Conservation (phyloP, 2,888 invertebrate genomes). For the Mantis religiosa region DNA sequence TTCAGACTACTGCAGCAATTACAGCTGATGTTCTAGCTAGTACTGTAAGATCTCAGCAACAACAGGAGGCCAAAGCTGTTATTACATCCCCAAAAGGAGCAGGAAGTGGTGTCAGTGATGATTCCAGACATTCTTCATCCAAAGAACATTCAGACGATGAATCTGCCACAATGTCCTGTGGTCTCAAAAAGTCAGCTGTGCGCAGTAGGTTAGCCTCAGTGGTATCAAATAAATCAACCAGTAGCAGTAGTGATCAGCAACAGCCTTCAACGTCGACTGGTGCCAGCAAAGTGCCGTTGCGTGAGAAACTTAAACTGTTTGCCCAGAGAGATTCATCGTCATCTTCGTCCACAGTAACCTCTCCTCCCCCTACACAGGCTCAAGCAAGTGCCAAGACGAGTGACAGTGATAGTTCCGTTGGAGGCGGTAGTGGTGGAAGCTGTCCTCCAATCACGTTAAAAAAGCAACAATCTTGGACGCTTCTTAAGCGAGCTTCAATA, state of each 20-base stretch:
- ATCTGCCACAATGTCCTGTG: not conserved
- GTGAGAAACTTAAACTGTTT: conserved; percentile 23
- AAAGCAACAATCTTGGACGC: conserved; percentile 60
- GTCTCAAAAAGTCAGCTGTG: not conserved
- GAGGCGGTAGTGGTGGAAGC: not conserved
- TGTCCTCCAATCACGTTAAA: conserved; percentile 38
- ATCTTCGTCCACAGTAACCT: not conserved
- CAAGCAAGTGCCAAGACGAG: not conserved
- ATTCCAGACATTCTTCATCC: conserved; percentile 5
- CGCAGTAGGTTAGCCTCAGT: not conserved
- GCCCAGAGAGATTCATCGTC: conserved; percentile 11
- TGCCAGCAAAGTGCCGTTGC: conserved; percentile 6
- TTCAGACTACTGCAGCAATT: conserved; percentile 64
- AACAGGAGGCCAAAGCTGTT: not conserved
- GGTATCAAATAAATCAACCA: not conserved
- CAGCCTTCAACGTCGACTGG: not conserved
- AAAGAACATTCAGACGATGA: conserved; percentile 21
- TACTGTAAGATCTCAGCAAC: conserved; percentile 45
- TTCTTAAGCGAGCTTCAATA: conserved; percentile 65
- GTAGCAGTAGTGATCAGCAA: not conserved
- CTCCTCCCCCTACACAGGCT: not conserved
- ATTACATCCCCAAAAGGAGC: not conserved
- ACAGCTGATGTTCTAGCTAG: conserved; percentile 44
- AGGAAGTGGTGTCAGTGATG: not conserved
- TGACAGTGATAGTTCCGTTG: not conserved